Base-by-base conservation (phyloP, 2,888 invertebrate genomes). In the Lottia gigantea region DNA sequence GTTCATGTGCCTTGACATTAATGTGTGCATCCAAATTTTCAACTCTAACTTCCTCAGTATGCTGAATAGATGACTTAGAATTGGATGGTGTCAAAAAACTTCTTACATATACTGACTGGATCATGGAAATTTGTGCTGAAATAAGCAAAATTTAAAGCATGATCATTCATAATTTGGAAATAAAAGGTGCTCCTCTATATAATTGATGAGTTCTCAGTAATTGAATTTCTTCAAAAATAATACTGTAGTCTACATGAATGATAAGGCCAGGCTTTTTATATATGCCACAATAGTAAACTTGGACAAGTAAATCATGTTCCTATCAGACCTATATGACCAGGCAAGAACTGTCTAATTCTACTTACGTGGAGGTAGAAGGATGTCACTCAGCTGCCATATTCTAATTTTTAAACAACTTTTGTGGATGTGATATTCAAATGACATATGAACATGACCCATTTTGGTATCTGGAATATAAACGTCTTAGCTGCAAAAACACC, bases 341-440 rank as follows among this genome's bases (percentile, higher is more conserved):
- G 31, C 31, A 3, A 31, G 2, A 31, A 31, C 31, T 31, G 3
- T 31, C 2, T n/a, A 40, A 8, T 40, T 40, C 40, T 61, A 82
- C 83, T 79, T 79, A 86, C 86, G 78, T 68, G 85, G 85, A 15
- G 86, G 86, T n/a, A 86, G 74, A 19, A 86, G 77, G 8, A 86
- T 75, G 66, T 86, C 85, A 31, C 76, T 76, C 31, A 86, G 67
- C 72, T 85, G 83, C 86, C 85, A 86, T 12, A 85, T 80, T 46
- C 85, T 72, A 40, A 87, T 78, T 71, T 84, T 86, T 67, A 86
- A 65, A 1, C 78, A 76, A 14, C 67, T 73, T 71, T 82, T 84
- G 64, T 80, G 78, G 8, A 79, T 71, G 73, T 86, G 83, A 74
- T 85, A 85, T 70, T 87, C 87, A 76, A 86, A 86, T 8, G 86